These are phyloP conservation scores for Hypanus sabinus DNA, from an alignment of 2,113 vertebrate genomes.

Conservation along the genomic window DNA sequence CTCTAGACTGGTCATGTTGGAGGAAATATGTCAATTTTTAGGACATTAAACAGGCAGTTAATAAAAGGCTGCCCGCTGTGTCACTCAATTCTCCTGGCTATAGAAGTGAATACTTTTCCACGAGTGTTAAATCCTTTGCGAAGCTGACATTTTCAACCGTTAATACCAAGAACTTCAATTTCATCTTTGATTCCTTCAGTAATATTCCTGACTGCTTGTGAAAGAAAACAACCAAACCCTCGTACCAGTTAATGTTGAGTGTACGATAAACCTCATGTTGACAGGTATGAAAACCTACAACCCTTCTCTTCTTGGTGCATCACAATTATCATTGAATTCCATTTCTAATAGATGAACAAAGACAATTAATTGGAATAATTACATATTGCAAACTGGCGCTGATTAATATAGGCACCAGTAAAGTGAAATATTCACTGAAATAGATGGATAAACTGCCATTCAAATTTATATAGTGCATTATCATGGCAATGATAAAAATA, in stretches of 20 bases:
- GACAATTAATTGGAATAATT: background rate
- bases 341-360: background rate
- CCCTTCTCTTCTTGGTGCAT: background rate
- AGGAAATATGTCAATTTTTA: background rate
- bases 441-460: background rate
- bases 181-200: background rate
- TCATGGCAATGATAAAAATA: background rate
- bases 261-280: background rate
- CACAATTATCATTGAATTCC: background rate
- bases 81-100: background rate
- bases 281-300: background rate
- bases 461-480: background rate
- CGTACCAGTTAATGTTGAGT: background rate
- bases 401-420: background rate
- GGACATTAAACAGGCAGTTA: too few species aligned
- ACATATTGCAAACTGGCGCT: background rate
- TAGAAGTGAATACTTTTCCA: background rate
- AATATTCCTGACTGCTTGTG: background rate
- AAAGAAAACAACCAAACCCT: background rate
- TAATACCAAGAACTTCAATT: background rate
- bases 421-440: background rate
- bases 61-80: background rate
- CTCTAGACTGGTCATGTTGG: background rate
- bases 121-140: background rate
- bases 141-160: background rate